Evolutionary conservation across 2,113 vertebrate species (phyloP), one percentile per base, ranked within the genome.

Genomic region (Connochaetes taurinus): DNA sequence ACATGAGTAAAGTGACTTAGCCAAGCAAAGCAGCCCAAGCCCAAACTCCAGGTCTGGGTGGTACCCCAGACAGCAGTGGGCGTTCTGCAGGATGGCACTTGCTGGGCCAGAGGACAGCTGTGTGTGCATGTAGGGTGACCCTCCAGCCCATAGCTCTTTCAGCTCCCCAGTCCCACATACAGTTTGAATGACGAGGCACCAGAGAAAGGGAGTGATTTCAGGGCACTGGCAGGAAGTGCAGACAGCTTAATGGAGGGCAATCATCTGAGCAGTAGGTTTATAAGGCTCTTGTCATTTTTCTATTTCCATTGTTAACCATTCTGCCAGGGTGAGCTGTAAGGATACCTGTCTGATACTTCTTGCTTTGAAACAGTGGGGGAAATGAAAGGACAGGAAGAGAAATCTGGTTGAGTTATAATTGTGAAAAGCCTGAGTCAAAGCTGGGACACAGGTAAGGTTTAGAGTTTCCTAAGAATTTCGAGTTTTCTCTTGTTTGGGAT

Each of bases 111-210:
- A 50, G 71, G 12, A 25, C 45, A 62, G 50, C 31, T 88, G 1
- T 3, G 6, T 1, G 21, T 53, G 29, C 40, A 16, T 3, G 27
- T 4, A 10, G 36, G 13, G 2, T 2, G 27, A 53, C 23, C 29
- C 6, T 36, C 19, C 5, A 19, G 74, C 50, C 31, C 25, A 0
- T 13, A 6, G 7, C 55, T 9, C 10, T 0, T 14, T 7, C 2
- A 33, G 15, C 36, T n/a, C 14, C 25, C 14, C 11, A 23, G 60
- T 74, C 55, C 13, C 21, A 9, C 13, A 23, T 10, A 2, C 2
- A 1, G 11, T 80, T 52, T 60, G 67, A 52, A 19, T 64, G 81
- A 50, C 0, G 1, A 43, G 45, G 17, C 52, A 0, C 3, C 1
- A n/a, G 47, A n/a, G 29, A 4, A 33, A 71, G 55, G 31, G n/a